Base-by-base conservation (phyloP, 53 echinoderm and acorn worm species). In the Mesocentrotus franciscanus region DNA sequence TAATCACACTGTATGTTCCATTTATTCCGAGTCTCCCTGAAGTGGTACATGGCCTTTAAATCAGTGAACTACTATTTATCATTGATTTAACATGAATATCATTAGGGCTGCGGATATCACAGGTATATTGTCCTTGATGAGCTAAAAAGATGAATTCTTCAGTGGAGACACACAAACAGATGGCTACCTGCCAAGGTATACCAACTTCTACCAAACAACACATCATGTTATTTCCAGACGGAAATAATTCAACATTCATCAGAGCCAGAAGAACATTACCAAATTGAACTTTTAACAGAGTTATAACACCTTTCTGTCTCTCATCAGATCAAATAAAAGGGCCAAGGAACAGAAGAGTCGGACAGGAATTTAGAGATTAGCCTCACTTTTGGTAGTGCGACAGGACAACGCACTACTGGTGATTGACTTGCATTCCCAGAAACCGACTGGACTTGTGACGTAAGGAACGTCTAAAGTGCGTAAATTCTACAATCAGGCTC, bases 361-460 rank as follows among this genome's bases (percentile, higher is more conserved):
- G 6, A 49, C 49, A 49, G 49, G 49, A 49, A 64, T 64, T 15
- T 32, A 6, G 9, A 34, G 11, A 36, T 39, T 18, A 64, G 17
- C 16, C 20, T 64, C 64, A 8, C 18, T 81, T 81, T 81, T 81
- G 12, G 81, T 20, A 81, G 81, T 81, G 36, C 42, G 10, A 61
- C 0, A 57, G 74, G 56, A 72, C 74, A 75, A n/a, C 20, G 92
- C 14, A 71, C 74, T 71, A 30, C 55, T 27, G 49, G 56, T 74
- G 49, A 71, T 71, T 92, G 71, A 92, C 92, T n/a, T 10, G 33
- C 24, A 9, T 92, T 92, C 92, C 16, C 0, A 27, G 92, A 92
- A 92, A 92, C 42, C 92, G 13, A 64, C 56, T 10, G 92, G 92
- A 56, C 33, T 26, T 11, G 49, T 92, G 92, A 92, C 92, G 92